Evolutionary conservation across 2,113 vertebrate genomes (phyloP).

Genomic region (Halichoeres trimaculatus): DNA sequence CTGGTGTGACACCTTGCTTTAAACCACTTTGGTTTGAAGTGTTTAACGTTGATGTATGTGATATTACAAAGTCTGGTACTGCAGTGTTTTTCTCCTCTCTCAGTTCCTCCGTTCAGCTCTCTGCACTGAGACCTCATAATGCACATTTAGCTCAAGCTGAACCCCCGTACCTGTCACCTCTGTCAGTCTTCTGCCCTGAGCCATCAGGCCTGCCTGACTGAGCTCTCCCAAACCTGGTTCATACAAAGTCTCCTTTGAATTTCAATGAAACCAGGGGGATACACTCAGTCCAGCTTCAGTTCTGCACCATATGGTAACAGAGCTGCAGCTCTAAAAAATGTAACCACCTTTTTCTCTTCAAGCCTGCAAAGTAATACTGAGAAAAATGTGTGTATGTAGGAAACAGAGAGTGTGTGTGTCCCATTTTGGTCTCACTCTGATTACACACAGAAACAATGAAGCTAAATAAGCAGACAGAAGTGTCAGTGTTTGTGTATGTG

Average conservation of each 20-base stretch:
- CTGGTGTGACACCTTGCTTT: too few species aligned
- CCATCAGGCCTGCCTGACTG: neutral
- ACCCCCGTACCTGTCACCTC: neutral
- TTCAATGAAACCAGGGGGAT: slow-evolving; percentile 18
- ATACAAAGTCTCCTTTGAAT: slow-evolving; percentile 39
- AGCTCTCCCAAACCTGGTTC: slow-evolving; percentile 30
- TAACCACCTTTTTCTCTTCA: neutral
- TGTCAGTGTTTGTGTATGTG: neutral
- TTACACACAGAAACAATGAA: neutral
- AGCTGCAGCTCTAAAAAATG: neutral
- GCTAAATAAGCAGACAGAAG: neutral
- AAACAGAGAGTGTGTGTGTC: neutral
- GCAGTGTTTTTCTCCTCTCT: too few species aligned
- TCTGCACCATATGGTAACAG: slow-evolving; percentile 20
- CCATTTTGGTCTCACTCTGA: neutral
- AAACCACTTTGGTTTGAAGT: too few species aligned
- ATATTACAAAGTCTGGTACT: too few species aligned
- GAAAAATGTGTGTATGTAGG: neutral
- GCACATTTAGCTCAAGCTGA: neutral
- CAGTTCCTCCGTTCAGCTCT: too few species aligned
- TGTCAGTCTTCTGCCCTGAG: neutral
- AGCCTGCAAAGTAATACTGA: neutral
- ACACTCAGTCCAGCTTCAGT: neutral
- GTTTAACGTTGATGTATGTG: too few species aligned
- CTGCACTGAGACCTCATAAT: neutral